phyloP scores from a whole-genome alignment of 2,888 invertebrate species.

The Apodemia mormo region DNA sequence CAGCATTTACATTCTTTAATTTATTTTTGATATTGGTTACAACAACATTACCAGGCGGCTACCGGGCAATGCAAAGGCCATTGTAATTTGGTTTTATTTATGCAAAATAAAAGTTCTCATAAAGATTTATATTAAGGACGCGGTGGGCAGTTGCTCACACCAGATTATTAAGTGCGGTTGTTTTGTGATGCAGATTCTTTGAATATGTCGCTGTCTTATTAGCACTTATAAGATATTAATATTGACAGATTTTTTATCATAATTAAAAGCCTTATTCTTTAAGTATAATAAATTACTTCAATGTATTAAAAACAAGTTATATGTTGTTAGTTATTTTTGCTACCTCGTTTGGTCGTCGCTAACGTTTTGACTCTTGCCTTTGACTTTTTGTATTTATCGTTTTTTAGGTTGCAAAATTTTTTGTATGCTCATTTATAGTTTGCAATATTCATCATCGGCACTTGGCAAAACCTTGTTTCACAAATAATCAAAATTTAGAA shows the following conservation, averaged over 20 bases:
- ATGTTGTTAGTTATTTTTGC: constrained; percentile 6
- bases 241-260: constrained; percentile 18
- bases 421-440: background rate
- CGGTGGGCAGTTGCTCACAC: constrained; percentile 42
- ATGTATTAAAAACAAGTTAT: background rate
- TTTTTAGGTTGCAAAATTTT: background rate
- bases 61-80: constrained; percentile 73
- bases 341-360: background rate
- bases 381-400: background rate
- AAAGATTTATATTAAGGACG: constrained; percentile 67
- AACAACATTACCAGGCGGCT: constrained; percentile 77
- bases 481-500: no score
- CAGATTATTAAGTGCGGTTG: constrained; percentile 32
- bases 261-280: constrained; percentile 19
- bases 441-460: background rate
- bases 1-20: constrained; percentile 62
- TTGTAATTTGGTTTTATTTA: constrained; percentile 79
- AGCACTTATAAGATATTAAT: constrained; percentile 25
- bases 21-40: constrained; percentile 71
- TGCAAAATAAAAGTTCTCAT: constrained; percentile 74
- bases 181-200: constrained; percentile 27
- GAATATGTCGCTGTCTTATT: constrained; percentile 25
- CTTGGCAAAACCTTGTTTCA: background rate
- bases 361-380: background rate
- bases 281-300: constrained; percentile 18